Conservation (phyloP, 1,140 invertebrate species). For the Phocides pigmalion region DNA sequence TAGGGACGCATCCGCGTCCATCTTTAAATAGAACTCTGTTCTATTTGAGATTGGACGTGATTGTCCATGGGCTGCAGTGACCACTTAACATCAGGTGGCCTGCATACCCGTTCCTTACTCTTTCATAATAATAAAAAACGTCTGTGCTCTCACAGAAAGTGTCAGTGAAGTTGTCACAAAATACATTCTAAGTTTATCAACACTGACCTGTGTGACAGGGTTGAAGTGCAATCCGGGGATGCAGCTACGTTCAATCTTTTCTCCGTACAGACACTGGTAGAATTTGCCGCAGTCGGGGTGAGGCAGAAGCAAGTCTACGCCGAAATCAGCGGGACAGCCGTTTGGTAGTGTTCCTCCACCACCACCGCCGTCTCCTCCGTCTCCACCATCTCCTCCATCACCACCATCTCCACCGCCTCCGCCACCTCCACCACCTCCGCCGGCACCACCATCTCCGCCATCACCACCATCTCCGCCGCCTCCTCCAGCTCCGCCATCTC, state of each 20-base stretch:
- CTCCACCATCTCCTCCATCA: constrained; percentile 1
- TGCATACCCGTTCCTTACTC: too few relatives aligned
- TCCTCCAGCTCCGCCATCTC: too few relatives aligned
- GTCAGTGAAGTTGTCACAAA: too few relatives aligned
- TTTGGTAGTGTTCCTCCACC: constrained; percentile 17
- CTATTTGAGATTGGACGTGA: too few relatives aligned
- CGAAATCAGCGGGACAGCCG: constrained; percentile 23
- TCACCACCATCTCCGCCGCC: not conserved
- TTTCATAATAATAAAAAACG: too few relatives aligned
- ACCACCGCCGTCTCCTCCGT: constrained; percentile 8
- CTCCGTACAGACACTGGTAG: constrained; percentile 44
- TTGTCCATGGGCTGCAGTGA: too few relatives aligned
- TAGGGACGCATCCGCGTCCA: too few relatives aligned
- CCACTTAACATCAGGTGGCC: too few relatives aligned
- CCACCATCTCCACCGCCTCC: not conserved
- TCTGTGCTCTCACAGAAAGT: too few relatives aligned
- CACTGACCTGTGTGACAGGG: constrained; percentile 28
- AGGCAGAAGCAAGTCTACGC: constrained; percentile 19
- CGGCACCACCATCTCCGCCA: constrained; percentile 33
- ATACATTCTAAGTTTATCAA: too few relatives aligned
- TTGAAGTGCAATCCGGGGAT: constrained; percentile 35
- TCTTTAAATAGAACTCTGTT: too few relatives aligned
- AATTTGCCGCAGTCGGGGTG: constrained; percentile 38
- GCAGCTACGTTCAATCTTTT: constrained; percentile 35
- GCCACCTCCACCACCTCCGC: too few relatives aligned